These are phyloP conservation scores for Leucoma salicis DNA, from an alignment of 2,888 invertebrate species.

Conservation along the genomic window DNA sequence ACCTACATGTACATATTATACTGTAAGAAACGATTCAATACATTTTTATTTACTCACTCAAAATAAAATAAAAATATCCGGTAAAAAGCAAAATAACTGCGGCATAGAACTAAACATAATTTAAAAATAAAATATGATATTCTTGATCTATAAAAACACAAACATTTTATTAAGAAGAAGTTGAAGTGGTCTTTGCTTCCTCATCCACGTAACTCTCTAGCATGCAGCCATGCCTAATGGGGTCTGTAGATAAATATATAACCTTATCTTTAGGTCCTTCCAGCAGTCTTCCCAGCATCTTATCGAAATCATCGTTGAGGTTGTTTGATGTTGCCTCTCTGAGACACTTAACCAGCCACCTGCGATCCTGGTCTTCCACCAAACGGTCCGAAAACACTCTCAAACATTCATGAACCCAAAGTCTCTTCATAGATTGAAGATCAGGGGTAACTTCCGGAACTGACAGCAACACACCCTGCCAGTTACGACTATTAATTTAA, in stretches of 20 bases:
- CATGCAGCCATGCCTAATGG: too few relatives aligned
- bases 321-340: slow-evolving; percentile 81
- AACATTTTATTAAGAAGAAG: too few relatives aligned
- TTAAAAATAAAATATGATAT: too few relatives aligned
- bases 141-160: too few relatives aligned
- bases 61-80: too few relatives aligned
- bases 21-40: too few relatives aligned
- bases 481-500: slow-evolving; percentile 12
- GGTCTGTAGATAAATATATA: neutral
- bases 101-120: too few relatives aligned
- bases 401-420: slow-evolving; percentile 97
- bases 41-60: too few relatives aligned
- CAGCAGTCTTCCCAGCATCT: slow-evolving; percentile 85
- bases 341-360: slow-evolving; percentile 90
- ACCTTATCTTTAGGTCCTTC: slow-evolving; percentile 48
- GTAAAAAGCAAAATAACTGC: too few relatives aligned
- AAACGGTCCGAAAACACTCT: slow-evolving; percentile 96
- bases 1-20: too few relatives aligned
- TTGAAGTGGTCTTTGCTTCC: too few relatives aligned
- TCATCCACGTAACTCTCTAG: too few relatives aligned
- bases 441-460: slow-evolving; percentile 96
- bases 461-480: slow-evolving; percentile 92
- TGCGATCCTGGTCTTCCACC: slow-evolving; percentile 90
- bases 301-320: slow-evolving; percentile 86
- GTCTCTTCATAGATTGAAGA: slow-evolving; percentile 90